These are phyloP conservation scores for Prolemur simus DNA, from an alignment of 2,113 vertebrate genomes.

Conservation along the genomic window DNA sequence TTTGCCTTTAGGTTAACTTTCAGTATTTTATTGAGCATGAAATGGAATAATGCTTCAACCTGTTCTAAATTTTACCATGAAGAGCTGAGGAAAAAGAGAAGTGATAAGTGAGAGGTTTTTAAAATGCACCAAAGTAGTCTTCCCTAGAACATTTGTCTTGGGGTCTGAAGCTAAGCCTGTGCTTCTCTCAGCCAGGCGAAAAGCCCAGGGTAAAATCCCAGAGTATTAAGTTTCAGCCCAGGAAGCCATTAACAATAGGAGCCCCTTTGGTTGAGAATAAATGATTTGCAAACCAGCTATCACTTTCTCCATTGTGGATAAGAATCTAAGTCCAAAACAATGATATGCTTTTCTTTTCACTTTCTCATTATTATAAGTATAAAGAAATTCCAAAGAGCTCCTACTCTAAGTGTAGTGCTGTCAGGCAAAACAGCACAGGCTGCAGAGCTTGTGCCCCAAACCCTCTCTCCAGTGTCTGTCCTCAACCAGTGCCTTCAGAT, in stretches of 20 bases:
- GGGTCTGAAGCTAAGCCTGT: background rate
- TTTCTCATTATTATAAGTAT: background rate
- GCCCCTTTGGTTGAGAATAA: background rate
- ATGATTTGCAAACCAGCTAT: slow-evolving; percentile 34
- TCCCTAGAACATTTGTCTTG: background rate
- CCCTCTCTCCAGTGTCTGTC: background rate
- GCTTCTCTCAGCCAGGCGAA: background rate
- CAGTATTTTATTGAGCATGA: background rate
- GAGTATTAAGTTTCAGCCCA: slow-evolving; percentile 21
- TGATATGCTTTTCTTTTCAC: slow-evolving; percentile 31
- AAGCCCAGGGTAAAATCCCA: background rate
- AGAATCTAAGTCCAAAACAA: slow-evolving; percentile 54
- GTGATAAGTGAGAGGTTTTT: background rate
- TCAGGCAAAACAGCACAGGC: background rate
- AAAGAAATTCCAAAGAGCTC: background rate
- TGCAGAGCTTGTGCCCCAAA: background rate
- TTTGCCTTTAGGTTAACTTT: background rate
- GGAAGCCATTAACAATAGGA: background rate
- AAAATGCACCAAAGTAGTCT: background rate
- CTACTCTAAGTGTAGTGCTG: background rate
- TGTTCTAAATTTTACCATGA: background rate
- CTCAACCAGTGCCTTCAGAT: background rate
- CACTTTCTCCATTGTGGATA: slow-evolving; percentile 26
- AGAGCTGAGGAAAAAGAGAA: background rate
- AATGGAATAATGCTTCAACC: background rate